Conservation (phyloP, 2,797 vertebrate species). For the Syngnathus acus region DNA sequence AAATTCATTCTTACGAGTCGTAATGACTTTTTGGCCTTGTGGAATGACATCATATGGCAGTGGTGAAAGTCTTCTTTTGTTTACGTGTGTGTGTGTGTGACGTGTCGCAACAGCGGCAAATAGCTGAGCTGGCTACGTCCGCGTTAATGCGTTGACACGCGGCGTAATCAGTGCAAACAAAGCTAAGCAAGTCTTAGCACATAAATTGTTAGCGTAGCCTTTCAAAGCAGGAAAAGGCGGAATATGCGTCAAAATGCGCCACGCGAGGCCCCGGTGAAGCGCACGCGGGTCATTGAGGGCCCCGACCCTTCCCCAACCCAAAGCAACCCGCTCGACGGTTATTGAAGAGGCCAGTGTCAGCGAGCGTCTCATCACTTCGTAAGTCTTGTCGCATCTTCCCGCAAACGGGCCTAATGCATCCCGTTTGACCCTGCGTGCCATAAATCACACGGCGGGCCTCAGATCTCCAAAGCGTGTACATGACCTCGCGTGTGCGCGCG, state of each 20-base stretch:
- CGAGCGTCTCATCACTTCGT: constrained; percentile 62
- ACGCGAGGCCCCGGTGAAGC: constrained; percentile 48
- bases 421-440: constrained; percentile 60
- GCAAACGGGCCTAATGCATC: constrained; percentile 70
- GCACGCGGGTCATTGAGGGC: constrained; percentile 55
- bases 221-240: constrained; percentile 9
- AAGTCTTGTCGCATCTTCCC: constrained; percentile 54
- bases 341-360: constrained; percentile 65
- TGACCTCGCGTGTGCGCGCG: constrained; percentile 24
- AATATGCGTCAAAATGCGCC: neutral
- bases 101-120: neutral
- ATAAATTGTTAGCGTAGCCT: constrained; percentile 34
- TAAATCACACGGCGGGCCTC: constrained; percentile 67
- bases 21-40: too few relatives aligned
- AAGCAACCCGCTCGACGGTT: constrained; percentile 37
- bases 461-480: constrained; percentile 42
- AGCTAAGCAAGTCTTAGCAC: constrained; percentile 42
- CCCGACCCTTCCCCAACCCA: neutral
- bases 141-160: constrained; percentile 12
- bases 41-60: too few relatives aligned
- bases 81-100: too few relatives aligned
- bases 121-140: neutral
- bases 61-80: neutral
- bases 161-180: constrained; percentile 41
- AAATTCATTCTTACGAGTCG: too few relatives aligned